Evolutionary conservation across 2,113 vertebrate species (phyloP).

Genomic region (Thomomys bottae): DNA sequence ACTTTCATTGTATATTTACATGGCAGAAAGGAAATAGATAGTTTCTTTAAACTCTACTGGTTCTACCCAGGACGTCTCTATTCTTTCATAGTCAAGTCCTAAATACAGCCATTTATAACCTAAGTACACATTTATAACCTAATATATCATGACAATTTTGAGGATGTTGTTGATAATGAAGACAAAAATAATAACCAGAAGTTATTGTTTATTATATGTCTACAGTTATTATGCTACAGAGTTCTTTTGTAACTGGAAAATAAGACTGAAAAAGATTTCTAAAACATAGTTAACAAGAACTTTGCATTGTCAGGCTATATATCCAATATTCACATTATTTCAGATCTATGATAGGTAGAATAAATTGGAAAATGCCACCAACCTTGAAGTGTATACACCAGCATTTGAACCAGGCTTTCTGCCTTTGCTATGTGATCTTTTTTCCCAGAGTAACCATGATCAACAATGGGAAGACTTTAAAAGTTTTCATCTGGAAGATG

Average conservation of each 20-base stretch:
- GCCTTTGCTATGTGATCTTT: neutral
- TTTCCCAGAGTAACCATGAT: neutral
- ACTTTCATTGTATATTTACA: neutral
- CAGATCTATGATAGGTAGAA: neutral
- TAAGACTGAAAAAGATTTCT: too few relatives aligned
- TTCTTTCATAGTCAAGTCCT: neutral
- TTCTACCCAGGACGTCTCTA: neutral
- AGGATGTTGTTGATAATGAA: neutral
- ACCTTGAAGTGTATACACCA: neutral
- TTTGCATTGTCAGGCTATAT: neutral
- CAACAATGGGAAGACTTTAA: neutral
- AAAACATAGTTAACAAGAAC: too few relatives aligned
- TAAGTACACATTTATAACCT: neutral
- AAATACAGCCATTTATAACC: neutral
- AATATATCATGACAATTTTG: neutral
- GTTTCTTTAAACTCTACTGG: neutral
- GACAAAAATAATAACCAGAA: neutral
- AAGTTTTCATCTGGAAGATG: neutral
- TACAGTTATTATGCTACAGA: neutral
- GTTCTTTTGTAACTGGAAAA: slow-evolving; percentile 35
- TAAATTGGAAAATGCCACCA: neutral
- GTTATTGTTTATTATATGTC: neutral
- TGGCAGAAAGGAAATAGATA: neutral
- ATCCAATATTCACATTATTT: neutral
- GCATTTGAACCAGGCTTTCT: neutral